Evolutionary conservation across 2,888 invertebrate genomes (phyloP).

Genomic region (Hymenopus coronatus): DNA sequence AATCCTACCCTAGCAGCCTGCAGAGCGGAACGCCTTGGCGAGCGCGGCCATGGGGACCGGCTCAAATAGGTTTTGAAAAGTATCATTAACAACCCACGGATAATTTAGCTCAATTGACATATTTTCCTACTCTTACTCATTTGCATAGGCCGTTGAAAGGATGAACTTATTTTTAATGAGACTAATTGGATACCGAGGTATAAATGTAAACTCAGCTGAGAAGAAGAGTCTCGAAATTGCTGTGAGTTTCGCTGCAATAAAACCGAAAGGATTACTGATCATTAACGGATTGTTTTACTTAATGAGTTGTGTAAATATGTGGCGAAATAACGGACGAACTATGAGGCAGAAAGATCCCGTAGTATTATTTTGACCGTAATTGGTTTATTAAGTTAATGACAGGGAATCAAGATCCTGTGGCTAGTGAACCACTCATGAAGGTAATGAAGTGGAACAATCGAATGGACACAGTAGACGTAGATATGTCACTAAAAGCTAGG

Average conservation of each 20-base stretch:
- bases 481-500: neutral
- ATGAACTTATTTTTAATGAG: too few species aligned
- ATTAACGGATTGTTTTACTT: neutral
- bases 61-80: too few species aligned
- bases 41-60: too few species aligned
- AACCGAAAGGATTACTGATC: neutral
- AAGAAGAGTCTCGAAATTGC: too few species aligned
- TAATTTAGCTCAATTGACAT: too few species aligned
- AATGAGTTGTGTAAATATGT: neutral
- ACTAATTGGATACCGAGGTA: too few species aligned
- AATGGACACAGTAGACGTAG: neutral
- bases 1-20: too few species aligned
- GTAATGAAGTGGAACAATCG: neutral
- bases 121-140: too few species aligned
- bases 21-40: too few species aligned
- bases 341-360: neutral
- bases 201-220: too few species aligned
- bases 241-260: neutral
- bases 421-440: neutral
- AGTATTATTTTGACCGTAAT: neutral
- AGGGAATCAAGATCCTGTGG: neutral
- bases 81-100: too few species aligned
- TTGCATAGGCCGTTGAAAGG: too few species aligned
- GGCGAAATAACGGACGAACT: neutral
- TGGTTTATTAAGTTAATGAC: neutral